Conservation (phyloP, 2,888 invertebrate species). For the Teinopalpus imperialis region DNA sequence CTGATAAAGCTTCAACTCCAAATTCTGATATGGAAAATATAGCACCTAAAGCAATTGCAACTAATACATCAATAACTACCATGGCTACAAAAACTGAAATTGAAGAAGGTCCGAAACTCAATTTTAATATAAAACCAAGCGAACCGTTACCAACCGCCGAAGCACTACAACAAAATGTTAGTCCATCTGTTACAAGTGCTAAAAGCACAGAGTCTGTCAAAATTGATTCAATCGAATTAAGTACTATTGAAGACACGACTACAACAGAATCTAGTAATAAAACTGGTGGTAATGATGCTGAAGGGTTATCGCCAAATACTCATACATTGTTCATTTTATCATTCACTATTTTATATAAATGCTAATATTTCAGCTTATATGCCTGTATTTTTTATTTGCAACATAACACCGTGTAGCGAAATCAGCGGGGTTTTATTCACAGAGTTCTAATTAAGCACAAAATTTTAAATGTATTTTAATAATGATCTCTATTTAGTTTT, state of each 20-base stretch:
- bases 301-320: slow-evolving; percentile 19
- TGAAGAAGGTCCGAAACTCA: slow-evolving; percentile 6
- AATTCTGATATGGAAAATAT: not conserved
- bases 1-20: not conserved
- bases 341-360: not conserved
- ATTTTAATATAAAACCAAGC: slow-evolving; percentile 29
- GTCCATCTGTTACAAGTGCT: slow-evolving; percentile 35
- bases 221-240: slow-evolving; percentile 31
- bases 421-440: slow-evolving; percentile 2
- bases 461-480: not conserved
- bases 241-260: slow-evolving; percentile 14
- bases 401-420: not conserved
- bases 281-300: slow-evolving; percentile 1
- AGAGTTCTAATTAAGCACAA: slow-evolving; percentile 5
- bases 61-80: not conserved
- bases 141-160: slow-evolving; percentile 55
- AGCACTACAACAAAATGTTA: slow-evolving; percentile 57
- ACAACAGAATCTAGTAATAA: slow-evolving; percentile 17
- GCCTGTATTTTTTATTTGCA: slow-evolving; percentile 4
- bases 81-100: slow-evolving; percentile 1
- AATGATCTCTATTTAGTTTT: slow-evolving; percentile 16
- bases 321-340: not conserved
- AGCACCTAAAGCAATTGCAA: not conserved
- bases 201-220: slow-evolving; percentile 41
- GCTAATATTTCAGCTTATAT: too few species aligned